Base-by-base conservation (phyloP, 2,888 invertebrate genomes). In the Heliconius cydno region DNA sequence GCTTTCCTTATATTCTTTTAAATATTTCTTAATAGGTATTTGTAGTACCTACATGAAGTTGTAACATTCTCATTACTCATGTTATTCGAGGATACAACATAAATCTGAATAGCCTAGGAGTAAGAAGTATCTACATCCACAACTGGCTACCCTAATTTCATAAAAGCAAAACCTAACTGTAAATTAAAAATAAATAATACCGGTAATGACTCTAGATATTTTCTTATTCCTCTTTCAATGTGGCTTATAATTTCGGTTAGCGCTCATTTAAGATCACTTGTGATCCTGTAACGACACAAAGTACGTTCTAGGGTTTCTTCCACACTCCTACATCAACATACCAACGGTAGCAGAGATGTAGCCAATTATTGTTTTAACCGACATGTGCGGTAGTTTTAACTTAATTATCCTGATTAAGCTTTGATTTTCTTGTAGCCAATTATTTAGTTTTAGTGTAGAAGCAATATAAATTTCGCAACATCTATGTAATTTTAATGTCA, bases 201-300 rank as follows among this genome's bases (percentile, higher is more conserved):
- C 34, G 10, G 41, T n/a, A 71, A 71, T 25, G 75, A 89, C 90
- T 92, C 92, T 80, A 84, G 46, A 70, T 85, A 79, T 88, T 88
- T 80, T 87, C 79, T 85, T 90, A 89, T 91, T 84, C 92, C 82
- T 83, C 82, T 86, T 86, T 86, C 84, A 88, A 83, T 88, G 84
- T 88, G 85, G 88, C 87, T 90, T 94, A 94, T 94, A 94, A 92
- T 94, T 94, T 94, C 90, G 91, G 93, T 90, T 88, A 89, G 88
- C 89, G 89, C 88, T 88, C 90, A 84, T 82, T 90, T 92, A 88
- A 89, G 90, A 91, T 90, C 94, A 94, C 88, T 94, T 89, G 90
- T 88, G 85, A 85, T 87, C 84, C 85, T 86, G 92, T 90, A 83
- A 88, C 92, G 90, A 88, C 89, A 90, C 90, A 84, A 88, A 87